Conservation (phyloP, 2,888 invertebrate genomes). For the Campaea margaritaria region DNA sequence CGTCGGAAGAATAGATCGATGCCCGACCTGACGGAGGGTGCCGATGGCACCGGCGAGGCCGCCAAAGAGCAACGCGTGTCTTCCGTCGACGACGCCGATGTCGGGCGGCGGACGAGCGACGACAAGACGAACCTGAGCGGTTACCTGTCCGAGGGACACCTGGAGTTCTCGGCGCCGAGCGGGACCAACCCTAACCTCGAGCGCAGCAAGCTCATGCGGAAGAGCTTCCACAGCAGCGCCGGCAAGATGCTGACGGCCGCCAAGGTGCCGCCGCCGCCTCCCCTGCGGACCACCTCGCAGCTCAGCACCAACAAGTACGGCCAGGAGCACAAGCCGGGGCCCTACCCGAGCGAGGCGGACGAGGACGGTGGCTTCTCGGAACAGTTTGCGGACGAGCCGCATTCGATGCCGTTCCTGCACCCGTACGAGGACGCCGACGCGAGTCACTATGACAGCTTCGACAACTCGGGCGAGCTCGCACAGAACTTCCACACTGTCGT, state of each 20-base stretch:
- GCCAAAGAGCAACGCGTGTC: constrained; percentile 74
- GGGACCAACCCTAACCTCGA: constrained; percentile 93
- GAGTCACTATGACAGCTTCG: constrained; percentile 71
- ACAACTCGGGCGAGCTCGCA: constrained; percentile 61
- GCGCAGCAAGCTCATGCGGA: constrained; percentile 94
- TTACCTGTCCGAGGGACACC: constrained; percentile 94
- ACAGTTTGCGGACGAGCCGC: constrained; percentile 84
- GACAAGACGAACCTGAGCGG: constrained; percentile 88
- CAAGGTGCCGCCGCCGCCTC: constrained; percentile 94
- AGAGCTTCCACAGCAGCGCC: constrained; percentile 94
- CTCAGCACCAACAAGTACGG: constrained; percentile 89
- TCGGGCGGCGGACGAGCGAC: constrained; percentile 87
- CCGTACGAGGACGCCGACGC: constrained; percentile 79
- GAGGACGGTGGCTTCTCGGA: constrained; percentile 81
- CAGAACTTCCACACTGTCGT: constrained; percentile 89
- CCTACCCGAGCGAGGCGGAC: constrained; percentile 75
- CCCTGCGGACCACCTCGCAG: constrained; percentile 94
- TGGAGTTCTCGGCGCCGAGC: constrained; percentile 89
- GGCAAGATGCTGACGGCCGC: constrained; percentile 92
- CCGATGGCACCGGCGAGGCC: constrained; percentile 80
- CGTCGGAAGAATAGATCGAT: constrained; percentile 95
- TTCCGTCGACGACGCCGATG: constrained; percentile 91
- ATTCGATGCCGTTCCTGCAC: constrained; percentile 86
- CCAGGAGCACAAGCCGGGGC: constrained; percentile 80
- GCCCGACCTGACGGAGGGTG: constrained; percentile 95